These are phyloP conservation scores for Novumbra hubbsi DNA, from an alignment of 2,797 vertebrate genomes.

Conservation along the genomic window DNA sequence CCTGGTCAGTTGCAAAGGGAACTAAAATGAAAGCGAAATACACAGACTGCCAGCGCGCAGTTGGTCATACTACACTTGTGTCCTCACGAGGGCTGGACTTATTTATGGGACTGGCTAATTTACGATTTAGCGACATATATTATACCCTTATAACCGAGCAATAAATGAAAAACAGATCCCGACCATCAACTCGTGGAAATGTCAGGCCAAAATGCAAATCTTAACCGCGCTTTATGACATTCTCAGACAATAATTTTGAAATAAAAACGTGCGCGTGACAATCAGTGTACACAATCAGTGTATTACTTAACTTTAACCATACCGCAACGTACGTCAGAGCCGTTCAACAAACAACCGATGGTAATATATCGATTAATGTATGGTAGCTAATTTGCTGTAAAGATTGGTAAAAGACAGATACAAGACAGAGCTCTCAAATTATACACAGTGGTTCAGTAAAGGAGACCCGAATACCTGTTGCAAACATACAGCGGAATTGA, in stretches of 20 bases:
- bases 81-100: conserved; percentile 20
- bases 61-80: conserved; percentile 5
- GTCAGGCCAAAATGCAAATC: conserved; percentile 11
- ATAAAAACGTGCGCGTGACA: conserved; percentile 6
- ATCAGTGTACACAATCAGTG: conserved; percentile 16
- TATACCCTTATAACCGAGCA: conserved; percentile 37
- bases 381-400: not conserved
- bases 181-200: conserved; percentile 9
- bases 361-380: not conserved
- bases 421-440: not conserved
- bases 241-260: conserved; percentile 22
- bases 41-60: conserved; percentile 39
- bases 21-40: conserved; percentile 54
- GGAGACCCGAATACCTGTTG: not conserved
- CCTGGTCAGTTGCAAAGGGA: conserved; percentile 52
- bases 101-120: conserved; percentile 61
- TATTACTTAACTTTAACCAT: conserved; percentile 17
- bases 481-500: not conserved
- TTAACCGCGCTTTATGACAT: conserved; percentile 9
- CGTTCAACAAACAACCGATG: not conserved
- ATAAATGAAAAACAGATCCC: conserved; percentile 46
- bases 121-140: conserved; percentile 64
- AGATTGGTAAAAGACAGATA: conserved; percentile 1
- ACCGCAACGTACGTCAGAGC: conserved; percentile 9
- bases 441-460: not conserved